Evolutionary conservation across 2,888 invertebrate species (phyloP), one percentile per base, ranked within the genome.

Genomic region (Cenopis cana): DNA sequence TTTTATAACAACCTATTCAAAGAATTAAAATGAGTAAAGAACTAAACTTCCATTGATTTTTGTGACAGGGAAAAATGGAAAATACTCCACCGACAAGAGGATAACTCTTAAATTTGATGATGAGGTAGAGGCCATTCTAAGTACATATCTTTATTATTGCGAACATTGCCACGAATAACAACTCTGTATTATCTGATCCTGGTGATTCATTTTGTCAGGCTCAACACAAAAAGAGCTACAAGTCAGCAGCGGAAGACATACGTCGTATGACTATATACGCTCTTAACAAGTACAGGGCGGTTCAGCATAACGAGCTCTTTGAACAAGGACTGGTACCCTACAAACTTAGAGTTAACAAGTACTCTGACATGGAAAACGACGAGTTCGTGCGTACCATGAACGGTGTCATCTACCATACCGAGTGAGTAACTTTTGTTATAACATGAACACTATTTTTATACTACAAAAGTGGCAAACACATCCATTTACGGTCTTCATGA

Each of bases 231-330:
- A 64, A 64, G 24, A 10, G 2, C 18, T 64, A 54, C 38, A 38
- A 20, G 18, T 38, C 64, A 54, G 54, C 10, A 5, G 38, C 38
- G 10, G 64, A 64, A 54, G 64, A 64, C 52, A 52, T 64, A 52
- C 64, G 20, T 20, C 94, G 97, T 46, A 93, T 96, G 94, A 96
- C 97, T 84, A 96, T 97, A 74, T 97, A 95, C 84, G 94, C 96
- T 94, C 96, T 97, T 79, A 97, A 97, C 82, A 95, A 95, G 74
- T 95, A 95, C 76, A 95, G 95, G 82, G 95, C 97, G 77, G 95
- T 95, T 62, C 94, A 95, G 81, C 97, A 97, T 81, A 97, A 97
- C 89, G 93, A 94, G 74, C 87, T 93, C 62, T 96, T 89, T 81
- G 95, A 95, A 73, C 78, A 88, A 76, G 96, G 95, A 1, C 78